Percentiles rank a stretch among this genome's conserved stretches.
Evolutionary conservation across 2,797 vertebrate species (phyloP).

Genomic region (Microctenopoma stevenorrisi): DNA sequence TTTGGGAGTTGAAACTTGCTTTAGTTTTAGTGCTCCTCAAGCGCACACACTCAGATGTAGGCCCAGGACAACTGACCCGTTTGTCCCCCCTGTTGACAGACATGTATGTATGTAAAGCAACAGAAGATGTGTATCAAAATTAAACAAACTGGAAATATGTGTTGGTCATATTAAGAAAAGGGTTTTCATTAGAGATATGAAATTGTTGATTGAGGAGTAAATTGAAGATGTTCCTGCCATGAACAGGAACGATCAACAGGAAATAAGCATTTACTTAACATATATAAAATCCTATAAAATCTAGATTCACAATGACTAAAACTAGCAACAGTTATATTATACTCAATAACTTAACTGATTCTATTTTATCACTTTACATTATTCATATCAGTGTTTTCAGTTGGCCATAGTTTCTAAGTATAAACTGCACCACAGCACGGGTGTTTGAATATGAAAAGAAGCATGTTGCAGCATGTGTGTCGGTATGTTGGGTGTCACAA

Average conservation of each 20-base stretch:
- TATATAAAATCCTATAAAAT: neutral
- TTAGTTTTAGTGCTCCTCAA: no score
- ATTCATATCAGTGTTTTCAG: neutral
- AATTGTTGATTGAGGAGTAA: neutral
- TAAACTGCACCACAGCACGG: neutral
- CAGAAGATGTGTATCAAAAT: no score
- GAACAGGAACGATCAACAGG: neutral
- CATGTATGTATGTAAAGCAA: no score
- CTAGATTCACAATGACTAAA: neutral
- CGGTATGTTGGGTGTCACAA: slow-evolving; percentile 34
- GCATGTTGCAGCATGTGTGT: slow-evolving; percentile 35
- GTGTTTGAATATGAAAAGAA: neutral
- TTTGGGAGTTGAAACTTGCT: no score
- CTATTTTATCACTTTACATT: neutral
- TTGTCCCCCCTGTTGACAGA: no score
- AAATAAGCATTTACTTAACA: neutral
- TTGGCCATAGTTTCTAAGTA: neutral
- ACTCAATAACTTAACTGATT: neutral
- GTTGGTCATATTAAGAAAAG: neutral
- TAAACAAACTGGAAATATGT: no score
- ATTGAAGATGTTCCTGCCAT: no score
- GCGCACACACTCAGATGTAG: no score
- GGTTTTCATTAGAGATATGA: neutral
- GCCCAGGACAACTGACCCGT: no score
- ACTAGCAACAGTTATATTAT: no score